A percentile compares a stretch with the other conserved stretches of the same genome.
These are phyloP conservation scores for Apamea anceps DNA, from an alignment of 2,888 invertebrate species.

Conservation along the genomic window DNA sequence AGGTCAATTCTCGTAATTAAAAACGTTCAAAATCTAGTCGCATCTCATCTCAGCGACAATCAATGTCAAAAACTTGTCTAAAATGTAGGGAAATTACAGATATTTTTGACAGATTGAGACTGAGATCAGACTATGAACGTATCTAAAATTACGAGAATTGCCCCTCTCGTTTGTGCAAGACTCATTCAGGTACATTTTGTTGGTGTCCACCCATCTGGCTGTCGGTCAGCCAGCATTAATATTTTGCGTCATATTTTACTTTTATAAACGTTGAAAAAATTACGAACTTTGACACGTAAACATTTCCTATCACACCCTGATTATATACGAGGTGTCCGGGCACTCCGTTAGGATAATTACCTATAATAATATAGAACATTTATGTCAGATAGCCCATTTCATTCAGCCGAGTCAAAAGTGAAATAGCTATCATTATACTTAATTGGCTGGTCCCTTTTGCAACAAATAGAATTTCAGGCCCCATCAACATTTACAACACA, in stretches of 20 bases:
- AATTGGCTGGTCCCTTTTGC: slow-evolving; percentile 22
- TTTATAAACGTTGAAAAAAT: not conserved
- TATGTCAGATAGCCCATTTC: slow-evolving; percentile 4
- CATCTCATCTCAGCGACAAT: no score
- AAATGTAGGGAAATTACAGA: no score
- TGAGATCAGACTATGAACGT: no score
- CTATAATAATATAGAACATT: slow-evolving; percentile 14
- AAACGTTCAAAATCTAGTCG: no score
- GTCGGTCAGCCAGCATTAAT: not conserved
- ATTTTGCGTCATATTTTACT: not conserved
- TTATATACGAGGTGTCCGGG: not conserved
- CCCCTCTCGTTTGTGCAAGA: not conserved
- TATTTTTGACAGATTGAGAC: no score
- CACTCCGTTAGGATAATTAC: slow-evolving; percentile 21
- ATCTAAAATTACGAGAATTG: no score
- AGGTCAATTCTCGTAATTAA: no score
- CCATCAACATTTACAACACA: not conserved
- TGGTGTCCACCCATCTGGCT: no score
- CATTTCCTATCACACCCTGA: not conserved
- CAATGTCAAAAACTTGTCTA: no score
- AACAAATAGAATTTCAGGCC: slow-evolving; percentile 6
- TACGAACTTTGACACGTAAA: not conserved
- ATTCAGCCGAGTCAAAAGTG: slow-evolving; percentile 8
- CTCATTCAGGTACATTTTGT: not conserved
- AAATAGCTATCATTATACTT: slow-evolving; percentile 25